phyloP scores from a whole-genome alignment of 53 echinoderm and acorn worm genomes.

The Hippasteria phrygiana region DNA sequence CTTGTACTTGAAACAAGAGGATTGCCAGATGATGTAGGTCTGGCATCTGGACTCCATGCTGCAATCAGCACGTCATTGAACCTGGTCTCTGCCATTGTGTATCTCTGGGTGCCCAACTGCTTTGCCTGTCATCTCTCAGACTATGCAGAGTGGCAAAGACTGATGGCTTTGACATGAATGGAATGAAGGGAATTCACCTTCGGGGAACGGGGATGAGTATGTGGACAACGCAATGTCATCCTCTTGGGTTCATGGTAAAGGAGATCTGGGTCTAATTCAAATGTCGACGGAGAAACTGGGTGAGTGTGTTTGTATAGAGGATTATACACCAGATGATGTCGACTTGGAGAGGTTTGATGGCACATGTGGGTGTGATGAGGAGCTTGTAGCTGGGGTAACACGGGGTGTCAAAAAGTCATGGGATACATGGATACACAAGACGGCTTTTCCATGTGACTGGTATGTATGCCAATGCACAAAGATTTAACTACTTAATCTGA shows the following conservation, averaged over 20 bases:
- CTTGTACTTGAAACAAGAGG: slow-evolving; percentile 12
- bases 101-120: slow-evolving; percentile 30
- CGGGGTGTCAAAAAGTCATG: no score
- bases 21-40: not conserved
- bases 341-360: not conserved
- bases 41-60: not conserved
- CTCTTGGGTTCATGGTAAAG: not conserved
- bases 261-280: not conserved
- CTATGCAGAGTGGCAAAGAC: slow-evolving; percentile 8
- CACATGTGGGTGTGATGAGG: no score
- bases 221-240: not conserved
- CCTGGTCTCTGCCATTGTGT: not conserved
- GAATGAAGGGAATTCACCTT: slow-evolving; percentile 53
- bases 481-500: no score
- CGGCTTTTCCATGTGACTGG: no score
- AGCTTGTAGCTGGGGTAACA: no score
- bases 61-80: not conserved
- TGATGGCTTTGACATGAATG: slow-evolving; percentile 8
- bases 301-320: not conserved
- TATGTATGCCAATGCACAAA: no score
- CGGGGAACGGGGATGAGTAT: not conserved
- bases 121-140: slow-evolving; percentile 25
- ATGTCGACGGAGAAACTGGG: not conserved
- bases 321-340: not conserved
- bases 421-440: no score